Conservation (phyloP, 2,113 vertebrate species). For the Percina caprodes region DNA sequence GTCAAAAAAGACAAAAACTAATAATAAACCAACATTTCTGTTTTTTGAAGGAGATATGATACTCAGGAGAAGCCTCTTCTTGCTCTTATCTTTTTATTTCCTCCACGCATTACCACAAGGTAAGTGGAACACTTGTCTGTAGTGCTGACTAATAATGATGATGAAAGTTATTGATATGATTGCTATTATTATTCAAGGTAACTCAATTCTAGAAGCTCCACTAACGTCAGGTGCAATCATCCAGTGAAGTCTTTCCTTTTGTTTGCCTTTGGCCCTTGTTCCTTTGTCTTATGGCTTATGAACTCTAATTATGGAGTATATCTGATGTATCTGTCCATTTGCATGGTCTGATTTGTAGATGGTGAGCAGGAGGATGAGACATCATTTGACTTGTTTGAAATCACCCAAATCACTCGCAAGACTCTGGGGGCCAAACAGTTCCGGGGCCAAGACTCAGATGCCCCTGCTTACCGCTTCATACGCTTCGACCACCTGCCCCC, state of each 20-base stretch:
- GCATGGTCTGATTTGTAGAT: constrained; percentile 81
- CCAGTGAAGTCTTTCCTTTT: neutral
- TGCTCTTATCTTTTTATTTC: constrained; percentile 83
- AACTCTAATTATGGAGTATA: neutral
- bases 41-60: constrained; percentile 87
- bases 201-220: neutral
- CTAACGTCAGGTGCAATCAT: neutral
- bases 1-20: constrained; percentile 19
- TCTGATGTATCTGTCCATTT: neutral
- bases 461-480: constrained; percentile 92
- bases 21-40: constrained; percentile 31
- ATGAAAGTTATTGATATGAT: neutral
- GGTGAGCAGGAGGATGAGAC: constrained; percentile 87
- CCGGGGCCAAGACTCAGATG: constrained; percentile 87
- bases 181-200: neutral
- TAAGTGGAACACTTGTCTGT: constrained; percentile 67
- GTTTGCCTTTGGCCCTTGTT: neutral
- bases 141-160: constrained; percentile 1
- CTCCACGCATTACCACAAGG: constrained; percentile 85
- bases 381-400: constrained; percentile 91
- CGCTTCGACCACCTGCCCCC: constrained; percentile 96
- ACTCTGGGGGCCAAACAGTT: constrained; percentile 95
- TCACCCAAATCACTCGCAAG: constrained; percentile 92
- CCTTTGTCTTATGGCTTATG: neutral
- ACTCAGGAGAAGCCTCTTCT: constrained; percentile 83